Percentiles rank a stretch among this genome's conserved stretches.
phyloP scores from a whole-genome alignment of 2,113 vertebrate genomes.

The Argyrosomus japonicus region DNA sequence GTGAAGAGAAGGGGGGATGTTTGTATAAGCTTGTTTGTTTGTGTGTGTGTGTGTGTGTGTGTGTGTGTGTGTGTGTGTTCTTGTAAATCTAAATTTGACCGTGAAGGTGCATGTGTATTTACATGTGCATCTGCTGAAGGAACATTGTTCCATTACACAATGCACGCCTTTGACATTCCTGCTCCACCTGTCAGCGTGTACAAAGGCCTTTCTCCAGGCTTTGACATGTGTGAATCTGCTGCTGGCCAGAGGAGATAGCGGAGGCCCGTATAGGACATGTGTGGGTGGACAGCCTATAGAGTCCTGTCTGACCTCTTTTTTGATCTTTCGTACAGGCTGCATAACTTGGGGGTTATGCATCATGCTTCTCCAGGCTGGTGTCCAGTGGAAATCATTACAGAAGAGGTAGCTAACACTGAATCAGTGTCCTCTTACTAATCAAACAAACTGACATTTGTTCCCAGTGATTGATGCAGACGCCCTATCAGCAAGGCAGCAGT shows the following conservation, averaged over 20 bases:
- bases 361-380: not conserved
- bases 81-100: conserved; percentile 67
- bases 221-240: conserved; percentile 57
- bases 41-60: conserved; percentile 6
- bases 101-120: conserved; percentile 53
- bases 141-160: conserved; percentile 67
- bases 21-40: conserved; percentile 30
- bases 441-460: conserved; percentile 25
- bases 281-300: conserved; percentile 63
- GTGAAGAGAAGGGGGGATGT: conserved; percentile 10
- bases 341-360: not conserved
- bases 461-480: conserved; percentile 9
- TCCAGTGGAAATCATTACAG: conserved; percentile 5
- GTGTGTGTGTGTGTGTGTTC: conserved; percentile 8
- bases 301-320: conserved; percentile 48
- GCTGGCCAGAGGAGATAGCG: conserved; percentile 68
- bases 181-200: conserved; percentile 69
- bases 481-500: not conserved
- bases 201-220: conserved; percentile 60
- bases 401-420: not conserved
- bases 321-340: conserved; percentile 35
- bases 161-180: conserved; percentile 65
- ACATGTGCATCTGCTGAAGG: conserved; percentile 38
- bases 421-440: conserved; percentile 6
- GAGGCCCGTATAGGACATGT: conserved; percentile 24